These are phyloP conservation scores for Rhinopomastus cyanomelas DNA, from an alignment of 2,113 vertebrate species.

Conservation along the genomic window DNA sequence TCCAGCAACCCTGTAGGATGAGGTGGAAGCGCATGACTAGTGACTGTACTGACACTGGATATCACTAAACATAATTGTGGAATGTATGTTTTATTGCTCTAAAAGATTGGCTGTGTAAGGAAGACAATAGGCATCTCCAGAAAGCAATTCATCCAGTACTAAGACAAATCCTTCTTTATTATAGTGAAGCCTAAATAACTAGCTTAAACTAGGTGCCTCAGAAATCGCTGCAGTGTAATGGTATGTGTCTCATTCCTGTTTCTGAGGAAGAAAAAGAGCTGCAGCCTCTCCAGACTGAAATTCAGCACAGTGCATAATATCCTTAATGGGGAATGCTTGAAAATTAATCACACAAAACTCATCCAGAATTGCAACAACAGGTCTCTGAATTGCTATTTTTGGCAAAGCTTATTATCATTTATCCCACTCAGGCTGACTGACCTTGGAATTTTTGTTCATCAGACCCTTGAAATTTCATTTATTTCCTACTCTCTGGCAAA, in stretches of 20 bases:
- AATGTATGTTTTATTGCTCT: background rate
- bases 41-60: background rate
- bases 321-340: background rate
- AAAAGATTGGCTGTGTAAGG: background rate
- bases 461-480: conserved; percentile 54
- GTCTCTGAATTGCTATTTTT: conserved; percentile 30
- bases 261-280: background rate
- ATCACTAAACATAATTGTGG: background rate
- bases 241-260: background rate
- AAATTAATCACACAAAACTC: background rate
- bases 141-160: background rate
- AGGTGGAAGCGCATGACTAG: background rate
- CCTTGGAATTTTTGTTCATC: conserved; percentile 40
- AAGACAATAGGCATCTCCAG: background rate
- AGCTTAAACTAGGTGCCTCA: background rate
- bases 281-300: background rate
- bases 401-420: background rate
- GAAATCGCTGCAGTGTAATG: background rate
- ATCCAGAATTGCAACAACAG: conserved; percentile 17
- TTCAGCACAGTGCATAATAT: background rate
- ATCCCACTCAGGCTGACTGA: background rate
- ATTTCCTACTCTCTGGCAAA: background rate
- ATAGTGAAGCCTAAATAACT: background rate
- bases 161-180: background rate
- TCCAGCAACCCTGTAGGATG: background rate